phyloP scores from a whole-genome alignment of 2,797 vertebrate species.

The Hemitrygon akajei region DNA sequence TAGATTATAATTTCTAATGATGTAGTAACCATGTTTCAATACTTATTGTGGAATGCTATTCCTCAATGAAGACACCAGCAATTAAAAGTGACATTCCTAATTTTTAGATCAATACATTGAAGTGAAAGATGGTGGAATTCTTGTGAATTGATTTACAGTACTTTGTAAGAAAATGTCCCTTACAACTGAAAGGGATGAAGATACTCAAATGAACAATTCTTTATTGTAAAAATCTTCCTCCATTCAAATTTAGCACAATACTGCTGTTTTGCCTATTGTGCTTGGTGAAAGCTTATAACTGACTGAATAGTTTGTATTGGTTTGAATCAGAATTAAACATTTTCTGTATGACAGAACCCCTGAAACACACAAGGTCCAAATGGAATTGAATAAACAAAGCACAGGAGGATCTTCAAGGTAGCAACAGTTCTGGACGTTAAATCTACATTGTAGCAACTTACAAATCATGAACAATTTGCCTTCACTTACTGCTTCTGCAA shows the following conservation, averaged over 20 bases:
- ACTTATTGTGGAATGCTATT: background rate
- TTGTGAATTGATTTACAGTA: background rate
- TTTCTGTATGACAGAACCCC: background rate
- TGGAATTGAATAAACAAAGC: background rate
- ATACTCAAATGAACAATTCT: background rate
- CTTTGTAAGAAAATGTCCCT: background rate
- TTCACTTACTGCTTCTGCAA: background rate
- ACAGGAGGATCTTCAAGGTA: background rate
- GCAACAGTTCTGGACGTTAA: background rate
- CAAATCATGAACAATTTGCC: background rate
- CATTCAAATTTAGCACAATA: conserved; percentile 4
- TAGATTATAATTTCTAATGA: background rate
- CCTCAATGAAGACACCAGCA: background rate
- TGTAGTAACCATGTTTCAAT: background rate
- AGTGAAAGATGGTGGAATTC: background rate
- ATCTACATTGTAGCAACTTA: background rate
- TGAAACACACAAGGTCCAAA: background rate
- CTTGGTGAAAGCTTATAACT: background rate
- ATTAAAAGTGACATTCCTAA: background rate
- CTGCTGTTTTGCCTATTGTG: background rate
- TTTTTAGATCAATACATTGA: background rate
- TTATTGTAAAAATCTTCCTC: background rate
- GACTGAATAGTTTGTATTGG: background rate
- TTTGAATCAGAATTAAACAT: background rate
- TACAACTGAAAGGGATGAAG: background rate